These are phyloP conservation scores for Fabriciana adippe DNA, from an alignment of 2,888 invertebrate species.

Conservation along the genomic window DNA sequence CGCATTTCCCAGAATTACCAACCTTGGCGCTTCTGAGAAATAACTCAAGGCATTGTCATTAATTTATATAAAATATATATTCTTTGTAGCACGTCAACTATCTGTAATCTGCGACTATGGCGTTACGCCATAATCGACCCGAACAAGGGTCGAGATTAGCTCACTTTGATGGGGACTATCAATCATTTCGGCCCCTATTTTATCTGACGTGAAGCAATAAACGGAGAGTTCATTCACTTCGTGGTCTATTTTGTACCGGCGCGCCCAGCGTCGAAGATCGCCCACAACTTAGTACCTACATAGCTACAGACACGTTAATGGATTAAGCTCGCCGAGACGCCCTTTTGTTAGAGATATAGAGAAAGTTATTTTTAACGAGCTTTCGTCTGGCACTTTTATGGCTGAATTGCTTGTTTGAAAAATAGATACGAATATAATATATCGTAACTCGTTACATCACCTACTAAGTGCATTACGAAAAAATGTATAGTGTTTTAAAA, in stretches of 20 bases:
- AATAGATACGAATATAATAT: not conserved
- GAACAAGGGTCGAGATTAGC: conserved; percentile 16
- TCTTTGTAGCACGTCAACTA: conserved; percentile 61
- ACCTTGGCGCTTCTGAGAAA: conserved; percentile 78
- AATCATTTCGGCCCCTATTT: conserved; percentile 57
- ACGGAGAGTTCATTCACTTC: conserved; percentile 67
- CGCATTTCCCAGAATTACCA: conserved; percentile 75
- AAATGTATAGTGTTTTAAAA: too few species aligned
- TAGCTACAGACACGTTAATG: conserved; percentile 20
- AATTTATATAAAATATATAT: conserved; percentile 74
- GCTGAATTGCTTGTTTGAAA: not conserved
- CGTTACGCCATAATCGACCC: conserved; percentile 5
- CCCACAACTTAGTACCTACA: conserved; percentile 21
- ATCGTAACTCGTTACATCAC: too few species aligned
- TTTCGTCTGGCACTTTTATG: conserved; percentile 18
- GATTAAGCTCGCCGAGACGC: conserved; percentile 23
- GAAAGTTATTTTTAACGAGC: conserved; percentile 19
- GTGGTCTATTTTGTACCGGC: conserved; percentile 53
- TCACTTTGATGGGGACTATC: conserved; percentile 47
- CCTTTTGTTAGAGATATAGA: conserved; percentile 17
- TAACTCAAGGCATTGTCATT: conserved; percentile 78
- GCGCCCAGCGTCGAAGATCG: conserved; percentile 25
- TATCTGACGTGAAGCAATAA: conserved; percentile 54
- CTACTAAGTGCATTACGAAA: not conserved
- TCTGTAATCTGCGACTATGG: conserved; percentile 26